A percentile compares a stretch with the other conserved stretches of the same genome.
These are phyloP conservation scores for Andrena praecox DNA, from an alignment of 2,888 invertebrate genomes.

Conservation along the genomic window DNA sequence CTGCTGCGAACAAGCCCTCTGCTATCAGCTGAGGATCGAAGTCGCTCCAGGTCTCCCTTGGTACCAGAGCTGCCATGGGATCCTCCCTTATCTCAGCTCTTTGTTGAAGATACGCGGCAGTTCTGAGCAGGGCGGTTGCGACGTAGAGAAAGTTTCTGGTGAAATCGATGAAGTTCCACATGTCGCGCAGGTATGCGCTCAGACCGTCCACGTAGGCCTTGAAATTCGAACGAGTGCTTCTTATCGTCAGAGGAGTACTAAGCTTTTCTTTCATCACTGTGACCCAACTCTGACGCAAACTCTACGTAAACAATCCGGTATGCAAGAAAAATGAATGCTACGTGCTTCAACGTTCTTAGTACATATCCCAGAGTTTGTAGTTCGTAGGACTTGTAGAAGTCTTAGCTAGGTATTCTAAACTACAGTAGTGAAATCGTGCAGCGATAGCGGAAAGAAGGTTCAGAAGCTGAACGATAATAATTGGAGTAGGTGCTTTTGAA, in stretches of 20 bases:
- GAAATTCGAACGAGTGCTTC: constrained; percentile 23
- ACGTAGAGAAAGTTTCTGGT: constrained; percentile 95
- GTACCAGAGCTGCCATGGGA: constrained; percentile 90
- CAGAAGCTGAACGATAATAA: not conserved
- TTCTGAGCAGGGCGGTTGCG: constrained; percentile 89
- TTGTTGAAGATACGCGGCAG: constrained; percentile 92
- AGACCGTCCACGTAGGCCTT: constrained; percentile 95
- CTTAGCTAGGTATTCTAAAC: not conserved
- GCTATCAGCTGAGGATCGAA: constrained; percentile 97
- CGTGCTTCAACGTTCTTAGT: not conserved
- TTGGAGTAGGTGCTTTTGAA: too few relatives aligned
- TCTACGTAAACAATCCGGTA: too few relatives aligned
- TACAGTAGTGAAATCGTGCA: not conserved
- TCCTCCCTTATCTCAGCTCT: constrained; percentile 89
- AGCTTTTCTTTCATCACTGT: not conserved
- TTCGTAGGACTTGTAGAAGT: not conserved
- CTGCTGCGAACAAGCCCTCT: constrained; percentile 97
- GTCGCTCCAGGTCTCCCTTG: constrained; percentile 95
- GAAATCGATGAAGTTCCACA: constrained; percentile 99
- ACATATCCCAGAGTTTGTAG: not conserved
- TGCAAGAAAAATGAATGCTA: too few relatives aligned
- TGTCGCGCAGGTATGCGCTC: constrained; percentile 93
- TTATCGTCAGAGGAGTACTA: not conserved
- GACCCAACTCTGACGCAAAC: too few relatives aligned
- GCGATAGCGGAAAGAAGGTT: not conserved